Conservation (phyloP, 2,797 vertebrate genomes). For the Parauchenoglanis ngamensis region DNA sequence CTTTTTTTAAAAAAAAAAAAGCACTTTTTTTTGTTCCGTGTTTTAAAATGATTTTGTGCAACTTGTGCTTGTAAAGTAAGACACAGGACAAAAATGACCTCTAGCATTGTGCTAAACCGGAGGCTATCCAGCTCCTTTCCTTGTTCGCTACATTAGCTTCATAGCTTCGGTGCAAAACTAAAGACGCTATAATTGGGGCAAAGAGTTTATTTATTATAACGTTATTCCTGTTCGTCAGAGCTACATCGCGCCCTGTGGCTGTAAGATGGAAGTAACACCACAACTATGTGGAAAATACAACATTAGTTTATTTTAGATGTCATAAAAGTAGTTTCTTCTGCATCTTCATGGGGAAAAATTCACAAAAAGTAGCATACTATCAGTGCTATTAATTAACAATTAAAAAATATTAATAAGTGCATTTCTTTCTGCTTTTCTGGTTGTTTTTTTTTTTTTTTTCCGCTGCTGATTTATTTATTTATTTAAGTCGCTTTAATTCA, state of each 20-base stretch:
- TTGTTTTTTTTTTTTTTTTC: too few species aligned
- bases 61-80: constrained; percentile 27
- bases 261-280: neutral
- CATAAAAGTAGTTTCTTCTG: neutral
- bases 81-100: constrained; percentile 12
- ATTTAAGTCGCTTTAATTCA: neutral
- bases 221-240: neutral
- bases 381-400: neutral
- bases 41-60: constrained; percentile 12
- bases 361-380: too few species aligned
- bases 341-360: neutral
- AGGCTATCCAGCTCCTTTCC: neutral
- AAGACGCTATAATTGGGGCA: neutral
- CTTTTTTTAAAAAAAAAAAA: neutral
- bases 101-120: neutral
- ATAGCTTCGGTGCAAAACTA: neutral
- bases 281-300: neutral
- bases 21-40: neutral
- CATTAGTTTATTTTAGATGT: neutral
- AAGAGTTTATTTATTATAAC: neutral
- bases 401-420: neutral
- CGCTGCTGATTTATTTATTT: neutral
- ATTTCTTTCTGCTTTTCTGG: neutral
- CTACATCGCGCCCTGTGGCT: neutral
- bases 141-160: neutral